Percentiles rank a stretch among this genome's conserved stretches.
Conservation (phyloP, 2,113 vertebrate genomes). For the Phaethornis superciliosus region DNA sequence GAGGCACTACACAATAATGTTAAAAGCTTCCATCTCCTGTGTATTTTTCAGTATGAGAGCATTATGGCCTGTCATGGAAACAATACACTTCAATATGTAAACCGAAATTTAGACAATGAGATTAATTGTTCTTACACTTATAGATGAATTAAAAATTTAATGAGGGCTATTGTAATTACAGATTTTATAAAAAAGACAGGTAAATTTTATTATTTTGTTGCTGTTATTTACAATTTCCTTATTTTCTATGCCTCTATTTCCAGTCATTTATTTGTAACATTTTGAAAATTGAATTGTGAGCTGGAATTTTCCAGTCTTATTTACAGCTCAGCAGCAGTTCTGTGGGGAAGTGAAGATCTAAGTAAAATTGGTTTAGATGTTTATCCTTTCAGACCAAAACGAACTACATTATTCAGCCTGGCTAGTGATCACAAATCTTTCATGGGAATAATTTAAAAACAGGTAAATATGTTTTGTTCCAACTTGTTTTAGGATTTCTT, state of each 20-base stretch:
- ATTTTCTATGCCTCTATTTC: neutral
- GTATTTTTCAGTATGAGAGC: neutral
- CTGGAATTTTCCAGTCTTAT: conserved; percentile 26
- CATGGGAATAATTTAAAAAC: neutral
- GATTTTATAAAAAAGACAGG: neutral
- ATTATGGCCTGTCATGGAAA: neutral
- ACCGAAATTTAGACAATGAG: neutral
- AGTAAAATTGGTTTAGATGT: neutral
- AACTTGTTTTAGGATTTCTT: neutral
- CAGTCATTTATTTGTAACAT: neutral
- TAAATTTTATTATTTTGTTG: neutral
- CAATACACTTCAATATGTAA: conserved; percentile 16
- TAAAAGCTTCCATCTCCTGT: neutral
- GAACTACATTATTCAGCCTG: neutral
- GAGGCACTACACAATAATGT: neutral
- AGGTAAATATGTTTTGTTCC: neutral
- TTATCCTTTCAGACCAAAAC: neutral
- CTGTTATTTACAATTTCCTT: neutral
- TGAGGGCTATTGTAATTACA: neutral
- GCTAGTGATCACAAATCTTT: neutral
- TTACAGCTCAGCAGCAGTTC: neutral
- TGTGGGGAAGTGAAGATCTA: neutral
- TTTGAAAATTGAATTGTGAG: conserved; percentile 1
- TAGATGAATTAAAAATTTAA: neutral
- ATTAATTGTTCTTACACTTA: conserved; percentile 32